Evolutionary conservation across 2,113 vertebrate species (phyloP).

Genomic region (Hyaena hyaena): DNA sequence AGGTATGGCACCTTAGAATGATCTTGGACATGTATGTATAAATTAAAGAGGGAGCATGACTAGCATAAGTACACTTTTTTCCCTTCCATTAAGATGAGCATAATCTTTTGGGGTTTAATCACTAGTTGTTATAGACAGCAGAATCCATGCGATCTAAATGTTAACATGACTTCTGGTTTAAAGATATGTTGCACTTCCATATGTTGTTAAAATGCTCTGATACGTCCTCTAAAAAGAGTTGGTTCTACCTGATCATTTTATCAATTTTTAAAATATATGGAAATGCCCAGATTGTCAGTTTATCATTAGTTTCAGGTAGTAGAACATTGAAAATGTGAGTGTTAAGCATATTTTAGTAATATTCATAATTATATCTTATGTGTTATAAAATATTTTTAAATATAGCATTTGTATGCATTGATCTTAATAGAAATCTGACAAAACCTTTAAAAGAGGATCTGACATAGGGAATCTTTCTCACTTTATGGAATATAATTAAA

Average conservation of each 20-base stretch:
- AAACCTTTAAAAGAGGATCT: constrained; percentile 22
- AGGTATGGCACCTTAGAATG: constrained; percentile 47
- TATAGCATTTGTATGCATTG: neutral
- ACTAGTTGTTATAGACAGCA: constrained; percentile 38
- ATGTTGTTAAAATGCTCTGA: constrained; percentile 63
- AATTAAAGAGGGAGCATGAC: constrained; percentile 66
- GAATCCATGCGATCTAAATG: constrained; percentile 45
- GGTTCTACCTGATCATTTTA: neutral
- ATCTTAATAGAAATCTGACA: constrained; percentile 28
- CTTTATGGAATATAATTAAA: constrained; percentile 44
- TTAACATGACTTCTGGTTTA: constrained; percentile 56
- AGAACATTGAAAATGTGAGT: constrained; percentile 37
- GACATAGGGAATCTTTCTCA: constrained; percentile 23
- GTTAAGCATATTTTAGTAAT: constrained; percentile 46
- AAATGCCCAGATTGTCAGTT: constrained; percentile 16
- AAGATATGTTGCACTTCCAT: constrained; percentile 25
- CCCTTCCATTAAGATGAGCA: constrained; percentile 13
- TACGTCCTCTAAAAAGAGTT: neutral
- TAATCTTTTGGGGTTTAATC: constrained; percentile 72
- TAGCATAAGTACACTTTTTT: constrained; percentile 62
- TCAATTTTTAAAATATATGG: constrained; percentile 48
- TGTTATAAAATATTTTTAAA: constrained; percentile 57
- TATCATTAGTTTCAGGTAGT: constrained; percentile 54
- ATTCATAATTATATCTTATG: constrained; percentile 50
- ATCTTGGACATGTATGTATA: neutral